phyloP scores from a whole-genome alignment of 2,113 vertebrate genomes.

The Antechinus flavipes region DNA sequence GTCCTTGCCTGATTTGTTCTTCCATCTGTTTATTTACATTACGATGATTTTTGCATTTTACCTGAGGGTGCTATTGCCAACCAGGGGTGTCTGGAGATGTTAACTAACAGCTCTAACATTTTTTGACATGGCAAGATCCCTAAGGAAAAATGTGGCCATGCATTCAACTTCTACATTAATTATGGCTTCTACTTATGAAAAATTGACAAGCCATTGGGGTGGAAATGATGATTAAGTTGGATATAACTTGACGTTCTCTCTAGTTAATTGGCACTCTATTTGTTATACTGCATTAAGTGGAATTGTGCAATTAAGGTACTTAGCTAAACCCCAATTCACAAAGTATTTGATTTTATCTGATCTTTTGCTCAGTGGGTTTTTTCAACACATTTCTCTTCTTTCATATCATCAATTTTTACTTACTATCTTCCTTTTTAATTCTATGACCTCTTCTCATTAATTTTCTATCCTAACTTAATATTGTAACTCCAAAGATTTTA shows the following conservation, averaged over 20 bases:
- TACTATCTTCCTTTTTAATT: conserved; percentile 56
- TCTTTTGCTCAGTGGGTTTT: conserved; percentile 56
- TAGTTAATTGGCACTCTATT: conserved; percentile 71
- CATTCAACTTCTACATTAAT: conserved; percentile 71
- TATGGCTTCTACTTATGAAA: conserved; percentile 70
- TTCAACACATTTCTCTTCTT: background rate
- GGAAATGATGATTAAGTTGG: conserved; percentile 62
- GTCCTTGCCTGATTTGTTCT: background rate
- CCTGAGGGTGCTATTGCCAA: background rate
- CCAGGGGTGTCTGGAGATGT: conserved; percentile 53
- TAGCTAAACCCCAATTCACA: conserved; percentile 5
- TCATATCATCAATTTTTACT: conserved; percentile 55
- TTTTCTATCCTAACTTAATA: conserved; percentile 66
- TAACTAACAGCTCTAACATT: conserved; percentile 64
- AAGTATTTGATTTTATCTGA: conserved; percentile 63
- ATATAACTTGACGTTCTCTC: conserved; percentile 56
- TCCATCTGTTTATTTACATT: conserved; percentile 36
- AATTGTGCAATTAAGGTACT: conserved; percentile 23
- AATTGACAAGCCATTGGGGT: conserved; percentile 72
- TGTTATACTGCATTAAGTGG: conserved; percentile 21
- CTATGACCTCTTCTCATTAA: conserved; percentile 54
- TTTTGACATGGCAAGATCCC: conserved; percentile 68
- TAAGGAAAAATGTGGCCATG: conserved; percentile 64
- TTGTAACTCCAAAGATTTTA: conserved; percentile 68
- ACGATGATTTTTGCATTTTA: conserved; percentile 46